Percentiles rank a stretch among this genome's conserved stretches.
Conservation (phyloP, 2,113 vertebrate genomes). For the Sinocyclocheilus grahami region DNA sequence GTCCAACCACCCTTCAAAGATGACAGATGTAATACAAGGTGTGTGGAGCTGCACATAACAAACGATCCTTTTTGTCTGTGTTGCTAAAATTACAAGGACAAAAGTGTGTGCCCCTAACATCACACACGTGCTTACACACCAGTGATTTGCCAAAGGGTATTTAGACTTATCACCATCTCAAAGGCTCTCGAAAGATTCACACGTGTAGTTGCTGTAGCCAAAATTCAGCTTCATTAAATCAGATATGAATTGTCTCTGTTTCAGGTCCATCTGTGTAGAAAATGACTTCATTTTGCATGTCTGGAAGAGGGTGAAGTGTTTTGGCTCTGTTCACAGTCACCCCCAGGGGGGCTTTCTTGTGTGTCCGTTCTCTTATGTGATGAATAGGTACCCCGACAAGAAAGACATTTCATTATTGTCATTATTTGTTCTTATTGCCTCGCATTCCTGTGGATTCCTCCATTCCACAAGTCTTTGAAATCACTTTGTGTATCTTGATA, state of each 20-base stretch:
- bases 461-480: conserved; percentile 21
- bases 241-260: background rate
- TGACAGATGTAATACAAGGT: conserved; percentile 33
- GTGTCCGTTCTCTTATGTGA: conserved; percentile 16
- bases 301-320: conserved; percentile 31
- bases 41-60: conserved; percentile 18
- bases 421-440: conserved; percentile 37
- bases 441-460: conserved; percentile 44
- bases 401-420: conserved; percentile 50
- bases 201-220: conserved; percentile 15
- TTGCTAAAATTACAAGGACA: conserved; percentile 30
- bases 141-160: conserved; percentile 37
- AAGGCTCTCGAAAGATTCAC: conserved; percentile 33
- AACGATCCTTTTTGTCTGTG: background rate
- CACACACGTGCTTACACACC: conserved; percentile 30
- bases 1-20: background rate
- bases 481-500: conserved; percentile 48
- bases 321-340: conserved; percentile 17
- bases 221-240: conserved; percentile 24
- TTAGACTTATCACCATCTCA: conserved; percentile 54
- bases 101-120: background rate
- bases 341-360: conserved; percentile 39
- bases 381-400: conserved; percentile 44
- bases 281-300: conserved; percentile 58
- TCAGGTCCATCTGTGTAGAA: conserved; percentile 18